Percentiles rank a stretch among this genome's conserved stretches.
Evolutionary conservation across 2,888 invertebrate genomes (phyloP).

Genomic region (Zootermopsis nevadensis): DNA sequence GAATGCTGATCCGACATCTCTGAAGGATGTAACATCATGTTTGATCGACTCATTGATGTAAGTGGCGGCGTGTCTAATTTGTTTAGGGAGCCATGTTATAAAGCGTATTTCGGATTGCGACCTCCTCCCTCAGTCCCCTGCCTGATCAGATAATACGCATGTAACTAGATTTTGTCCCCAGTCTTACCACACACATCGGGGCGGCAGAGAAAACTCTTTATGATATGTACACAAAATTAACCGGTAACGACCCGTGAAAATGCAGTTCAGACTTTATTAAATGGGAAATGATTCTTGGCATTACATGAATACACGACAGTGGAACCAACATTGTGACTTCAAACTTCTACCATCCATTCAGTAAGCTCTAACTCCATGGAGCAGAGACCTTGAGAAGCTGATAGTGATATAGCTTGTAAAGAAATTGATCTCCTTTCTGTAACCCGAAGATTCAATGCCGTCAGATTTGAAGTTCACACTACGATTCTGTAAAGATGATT

Average conservation of each 20-base stretch:
- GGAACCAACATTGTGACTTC: background rate
- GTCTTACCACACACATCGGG: background rate
- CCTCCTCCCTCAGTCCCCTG: background rate
- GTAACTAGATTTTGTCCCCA: constrained; percentile 11
- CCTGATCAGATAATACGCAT: constrained; percentile 10
- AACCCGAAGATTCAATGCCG: too few relatives aligned
- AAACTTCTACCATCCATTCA: too few relatives aligned
- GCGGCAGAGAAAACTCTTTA: background rate
- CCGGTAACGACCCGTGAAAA: constrained; percentile 7
- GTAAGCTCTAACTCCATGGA: too few relatives aligned
- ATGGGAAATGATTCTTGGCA: background rate
- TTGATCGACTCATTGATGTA: background rate
- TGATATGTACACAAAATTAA: background rate
- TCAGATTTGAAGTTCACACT: too few relatives aligned
- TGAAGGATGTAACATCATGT: background rate
- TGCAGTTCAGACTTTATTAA: background rate
- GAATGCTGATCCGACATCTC: background rate
- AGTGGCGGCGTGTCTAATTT: background rate
- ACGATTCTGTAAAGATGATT: too few relatives aligned
- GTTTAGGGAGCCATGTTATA: background rate
- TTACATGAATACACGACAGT: background rate
- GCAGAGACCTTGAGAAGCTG: too few relatives aligned
- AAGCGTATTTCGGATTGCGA: background rate
- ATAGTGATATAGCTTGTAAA: too few relatives aligned
- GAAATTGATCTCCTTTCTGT: too few relatives aligned